phyloP scores from a whole-genome alignment of 1,140 invertebrate genomes.

The Pachypeltis micranthus region DNA sequence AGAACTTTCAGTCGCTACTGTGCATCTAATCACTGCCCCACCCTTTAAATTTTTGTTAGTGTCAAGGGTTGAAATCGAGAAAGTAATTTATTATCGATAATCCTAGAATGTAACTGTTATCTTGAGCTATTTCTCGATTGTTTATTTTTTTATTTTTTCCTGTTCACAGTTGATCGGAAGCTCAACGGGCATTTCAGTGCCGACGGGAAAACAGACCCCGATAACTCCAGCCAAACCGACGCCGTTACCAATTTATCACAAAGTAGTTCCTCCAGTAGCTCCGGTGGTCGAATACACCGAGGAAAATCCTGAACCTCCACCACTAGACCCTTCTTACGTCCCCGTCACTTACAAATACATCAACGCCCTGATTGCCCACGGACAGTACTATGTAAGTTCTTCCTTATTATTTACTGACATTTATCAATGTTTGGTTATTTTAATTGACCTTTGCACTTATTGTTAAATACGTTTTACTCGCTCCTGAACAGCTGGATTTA shows the following conservation, averaged over 20 bases:
- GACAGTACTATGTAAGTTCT: conserved; percentile 25
- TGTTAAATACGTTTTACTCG: background rate
- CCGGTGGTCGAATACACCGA: conserved; percentile 27
- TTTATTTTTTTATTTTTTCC: too few species aligned
- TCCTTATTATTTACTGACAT: background rate
- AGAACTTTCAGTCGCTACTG: too few species aligned
- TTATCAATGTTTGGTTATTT: too few species aligned
- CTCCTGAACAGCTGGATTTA: background rate
- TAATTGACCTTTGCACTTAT: too few species aligned
- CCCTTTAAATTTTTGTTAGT: too few species aligned
- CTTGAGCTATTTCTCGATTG: too few species aligned
- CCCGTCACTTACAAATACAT: conserved; percentile 25
- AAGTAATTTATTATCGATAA: too few species aligned
- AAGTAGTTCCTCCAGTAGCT: conserved; percentile 19
- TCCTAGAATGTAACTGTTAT: too few species aligned
- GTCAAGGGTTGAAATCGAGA: too few species aligned
- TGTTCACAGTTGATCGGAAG: conserved; percentile 3
- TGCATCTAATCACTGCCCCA: too few species aligned
- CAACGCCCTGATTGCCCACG: conserved; percentile 22
- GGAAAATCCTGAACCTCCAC: conserved; percentile 28
- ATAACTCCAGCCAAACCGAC: conserved; percentile 25
- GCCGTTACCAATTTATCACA: conserved; percentile 6
- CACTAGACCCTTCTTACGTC: conserved; percentile 27
- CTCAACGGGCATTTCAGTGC: conserved; percentile 25
- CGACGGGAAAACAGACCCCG: conserved; percentile 27